Conservation (phyloP, 2,888 invertebrate genomes). For the Platycheirus albimanus region DNA sequence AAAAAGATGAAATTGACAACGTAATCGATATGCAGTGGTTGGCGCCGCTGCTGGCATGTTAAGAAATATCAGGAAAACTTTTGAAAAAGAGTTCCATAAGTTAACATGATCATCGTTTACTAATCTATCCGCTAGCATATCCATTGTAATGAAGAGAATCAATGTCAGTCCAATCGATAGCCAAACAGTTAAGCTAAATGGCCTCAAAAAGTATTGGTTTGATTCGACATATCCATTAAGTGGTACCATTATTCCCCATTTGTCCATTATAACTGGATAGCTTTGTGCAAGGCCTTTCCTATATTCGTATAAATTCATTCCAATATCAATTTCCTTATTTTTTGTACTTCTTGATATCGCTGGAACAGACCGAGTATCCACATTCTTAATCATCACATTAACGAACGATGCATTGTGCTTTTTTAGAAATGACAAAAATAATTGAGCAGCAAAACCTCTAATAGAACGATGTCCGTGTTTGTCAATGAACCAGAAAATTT, state of each 20-base stretch:
- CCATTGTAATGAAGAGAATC: conserved; percentile 4
- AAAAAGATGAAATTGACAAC: conserved; percentile 29
- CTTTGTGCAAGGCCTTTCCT: not conserved
- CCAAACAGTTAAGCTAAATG: not conserved
- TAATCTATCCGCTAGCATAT: not conserved
- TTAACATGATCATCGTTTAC: conserved; percentile 5
- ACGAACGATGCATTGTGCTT: conserved; percentile 38
- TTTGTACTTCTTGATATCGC: not conserved
- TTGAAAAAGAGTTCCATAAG: conserved; percentile 24
- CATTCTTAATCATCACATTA: conserved; percentile 22
- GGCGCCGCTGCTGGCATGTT: not conserved
- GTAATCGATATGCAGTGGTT: conserved; percentile 23
- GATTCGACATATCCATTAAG: conserved; percentile 15
- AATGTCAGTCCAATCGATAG: conserved; percentile 6
- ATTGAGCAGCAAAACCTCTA: conserved; percentile 13
- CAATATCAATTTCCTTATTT: conserved; percentile 5
- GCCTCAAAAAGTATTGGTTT: conserved; percentile 19
- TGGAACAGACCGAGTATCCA: not conserved
- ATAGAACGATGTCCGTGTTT: not conserved
- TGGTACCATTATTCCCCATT: conserved; percentile 21
- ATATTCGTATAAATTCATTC: conserved; percentile 18
- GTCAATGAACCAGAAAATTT: conserved; percentile 12
- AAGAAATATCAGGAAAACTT: not conserved
- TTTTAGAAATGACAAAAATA: conserved; percentile 11
- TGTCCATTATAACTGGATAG: conserved; percentile 21